Evolutionary conservation across 2,113 vertebrate genomes (phyloP).

Genomic region (Chrysemys picta): DNA sequence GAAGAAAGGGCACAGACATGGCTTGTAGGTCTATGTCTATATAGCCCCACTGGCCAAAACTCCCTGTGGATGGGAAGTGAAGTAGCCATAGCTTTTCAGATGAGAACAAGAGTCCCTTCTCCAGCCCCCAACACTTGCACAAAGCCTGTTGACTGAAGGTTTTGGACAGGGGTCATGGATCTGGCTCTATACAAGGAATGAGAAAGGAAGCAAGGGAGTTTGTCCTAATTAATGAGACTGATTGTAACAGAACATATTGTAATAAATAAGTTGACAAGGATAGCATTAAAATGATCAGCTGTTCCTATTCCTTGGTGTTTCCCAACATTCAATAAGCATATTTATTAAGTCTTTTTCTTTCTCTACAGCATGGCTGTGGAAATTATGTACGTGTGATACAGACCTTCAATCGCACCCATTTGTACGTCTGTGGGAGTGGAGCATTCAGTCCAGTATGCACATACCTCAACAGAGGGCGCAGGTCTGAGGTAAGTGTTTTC

Average conservation of each 20-base stretch:
- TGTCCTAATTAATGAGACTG: background rate
- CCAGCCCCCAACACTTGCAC: background rate
- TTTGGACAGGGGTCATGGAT: background rate
- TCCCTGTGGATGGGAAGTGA: background rate
- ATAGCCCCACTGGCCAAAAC: background rate
- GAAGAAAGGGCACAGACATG: background rate
- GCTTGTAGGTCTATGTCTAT: background rate
- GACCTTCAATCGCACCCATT: constrained; percentile 93
- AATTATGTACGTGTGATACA: constrained; percentile 97
- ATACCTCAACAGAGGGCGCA: constrained; percentile 93
- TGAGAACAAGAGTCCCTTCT: background rate
- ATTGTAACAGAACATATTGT: background rate
- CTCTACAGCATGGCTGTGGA: constrained; percentile 91
- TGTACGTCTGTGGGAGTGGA: constrained; percentile 96
- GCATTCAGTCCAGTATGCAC: constrained; percentile 96
- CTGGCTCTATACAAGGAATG: background rate
- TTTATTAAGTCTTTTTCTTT: background rate
- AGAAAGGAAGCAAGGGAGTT: background rate
- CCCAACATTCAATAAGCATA: background rate
- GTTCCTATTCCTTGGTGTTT: fast-evolving
- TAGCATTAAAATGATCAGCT: background rate
- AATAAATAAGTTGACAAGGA: background rate
- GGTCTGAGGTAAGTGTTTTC: constrained; percentile 86
- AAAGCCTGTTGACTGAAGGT: background rate
- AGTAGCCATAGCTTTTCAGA: background rate